Conservation (phyloP, 2,888 invertebrate species). For the Cecidostiba fungosa region DNA sequence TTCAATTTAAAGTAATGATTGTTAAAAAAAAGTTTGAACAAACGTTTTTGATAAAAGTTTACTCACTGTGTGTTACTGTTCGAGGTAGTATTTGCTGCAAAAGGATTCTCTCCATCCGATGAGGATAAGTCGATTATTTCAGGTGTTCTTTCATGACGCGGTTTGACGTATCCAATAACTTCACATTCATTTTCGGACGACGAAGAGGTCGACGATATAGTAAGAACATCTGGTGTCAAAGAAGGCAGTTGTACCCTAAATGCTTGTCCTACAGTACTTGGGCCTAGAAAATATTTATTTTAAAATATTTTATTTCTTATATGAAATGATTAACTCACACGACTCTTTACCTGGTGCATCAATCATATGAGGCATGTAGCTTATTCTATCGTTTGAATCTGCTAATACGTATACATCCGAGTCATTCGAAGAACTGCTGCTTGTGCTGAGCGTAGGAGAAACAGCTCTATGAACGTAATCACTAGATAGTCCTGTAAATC, state of each 20-base stretch:
- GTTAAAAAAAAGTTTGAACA: background rate
- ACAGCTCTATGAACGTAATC: slow-evolving; percentile 67
- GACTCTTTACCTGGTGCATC: slow-evolving; percentile 69
- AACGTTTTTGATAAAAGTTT: slow-evolving; percentile 18
- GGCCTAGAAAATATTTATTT: slow-evolving; percentile 66
- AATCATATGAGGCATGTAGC: slow-evolving; percentile 67
- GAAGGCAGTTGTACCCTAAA: slow-evolving; percentile 67
- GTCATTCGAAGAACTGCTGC: slow-evolving; percentile 70
- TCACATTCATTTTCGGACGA: slow-evolving; percentile 83
- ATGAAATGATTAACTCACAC: background rate
- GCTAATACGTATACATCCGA: slow-evolving; percentile 73
- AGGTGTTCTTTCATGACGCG: slow-evolving; percentile 85
- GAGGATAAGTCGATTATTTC: slow-evolving; percentile 84
- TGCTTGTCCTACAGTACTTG: slow-evolving; percentile 72
- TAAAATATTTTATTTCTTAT: background rate
- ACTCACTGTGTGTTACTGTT: slow-evolving; percentile 48
- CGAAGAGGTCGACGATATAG: slow-evolving; percentile 74
- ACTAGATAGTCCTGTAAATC: slow-evolving; percentile 68
- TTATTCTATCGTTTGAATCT: slow-evolving; percentile 65
- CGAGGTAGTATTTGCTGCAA: slow-evolving; percentile 3
- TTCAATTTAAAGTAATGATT: background rate
- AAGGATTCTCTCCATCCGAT: slow-evolving; percentile 81
- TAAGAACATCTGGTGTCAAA: slow-evolving; percentile 70
- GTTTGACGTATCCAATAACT: slow-evolving; percentile 86
- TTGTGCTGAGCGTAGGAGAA: slow-evolving; percentile 69